Base-by-base conservation (phyloP, 1,140 invertebrate genomes). In the Habropoda laboriosa region DNA sequence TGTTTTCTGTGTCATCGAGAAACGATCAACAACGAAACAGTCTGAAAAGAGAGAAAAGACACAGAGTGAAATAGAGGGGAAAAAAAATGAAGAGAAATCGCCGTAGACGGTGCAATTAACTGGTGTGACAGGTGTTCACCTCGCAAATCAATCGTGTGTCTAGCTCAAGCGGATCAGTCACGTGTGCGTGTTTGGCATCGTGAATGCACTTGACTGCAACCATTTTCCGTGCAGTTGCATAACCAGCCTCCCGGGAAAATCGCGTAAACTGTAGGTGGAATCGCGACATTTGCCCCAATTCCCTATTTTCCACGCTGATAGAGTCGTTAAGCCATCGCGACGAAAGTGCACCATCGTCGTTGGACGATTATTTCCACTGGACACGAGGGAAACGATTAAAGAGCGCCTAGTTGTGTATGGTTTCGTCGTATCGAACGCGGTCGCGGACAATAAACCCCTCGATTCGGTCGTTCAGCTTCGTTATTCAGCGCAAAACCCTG, bases 201-300 rank as follows among this genome's bases (percentile, higher is more conserved):
- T 32, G 73, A 55, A 70, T 84, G 81, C 81, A 61, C 75, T 82
- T 72, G 83, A 75, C 80, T 82, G 49, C 85, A 60, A 80, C 67
- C 61, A 27, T 77, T 83, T 79, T 53, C 51, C 16, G 45, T 30
- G 73, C 70, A 53, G 49, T 83, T 61, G 70, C 70, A 67, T 79
- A 79, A 84, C 75, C 49, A 27, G n/a, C 24, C 73, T 68, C 49
- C 60, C 18, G 57, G 18, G 21, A 30, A 40, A 38, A 55, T 47
- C 38, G 57, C 38, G 47, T 51, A 55, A 60, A 45, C 40, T 32
- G 18, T 16, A 16, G 40, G 32, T 49, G 10, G 18, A 60, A 71
- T 71, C 45, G 32, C 30, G 7, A 10, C 4, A n/a, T 47, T 45
- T 55, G 61, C 16, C 32, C 30, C 58, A 38, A 49, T 82, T 82